Conservation (phyloP, 2,113 vertebrate genomes). For the Gopherus flavomarginatus region DNA sequence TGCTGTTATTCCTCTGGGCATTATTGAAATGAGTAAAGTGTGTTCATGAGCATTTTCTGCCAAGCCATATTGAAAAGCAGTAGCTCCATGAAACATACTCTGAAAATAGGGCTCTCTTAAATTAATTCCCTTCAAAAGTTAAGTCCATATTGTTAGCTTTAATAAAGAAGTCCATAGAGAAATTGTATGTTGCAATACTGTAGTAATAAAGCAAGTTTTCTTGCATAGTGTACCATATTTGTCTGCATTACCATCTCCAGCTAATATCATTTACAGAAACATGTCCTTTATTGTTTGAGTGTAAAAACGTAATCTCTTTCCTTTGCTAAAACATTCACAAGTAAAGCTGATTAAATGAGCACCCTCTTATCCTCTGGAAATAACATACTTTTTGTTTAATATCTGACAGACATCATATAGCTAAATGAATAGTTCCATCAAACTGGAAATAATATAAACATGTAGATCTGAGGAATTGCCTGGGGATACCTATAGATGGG, state of each 20-base stretch:
- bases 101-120: neutral
- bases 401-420: neutral
- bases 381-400: neutral
- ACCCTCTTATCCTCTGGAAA: neutral
- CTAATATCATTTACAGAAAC: neutral
- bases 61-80: neutral
- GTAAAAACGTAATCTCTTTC: neutral
- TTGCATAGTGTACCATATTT: neutral
- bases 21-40: neutral
- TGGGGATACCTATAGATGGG: neutral
- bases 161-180: neutral
- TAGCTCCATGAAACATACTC: neutral
- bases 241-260: neutral
- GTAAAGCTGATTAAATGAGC: constrained; percentile 5
- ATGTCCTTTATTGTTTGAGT: neutral
- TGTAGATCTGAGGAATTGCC: neutral
- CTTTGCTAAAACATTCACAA: neutral
- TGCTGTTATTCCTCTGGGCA: neutral
- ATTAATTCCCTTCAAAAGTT: neutral
- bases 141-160: neutral
- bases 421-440: neutral
- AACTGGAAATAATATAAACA: neutral
- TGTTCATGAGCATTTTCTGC: neutral
- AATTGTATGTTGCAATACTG: neutral
- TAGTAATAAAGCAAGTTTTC: neutral